phyloP scores from a whole-genome alignment of 2,797 vertebrate genomes.

The Tragelaphus eurycerus region DNA sequence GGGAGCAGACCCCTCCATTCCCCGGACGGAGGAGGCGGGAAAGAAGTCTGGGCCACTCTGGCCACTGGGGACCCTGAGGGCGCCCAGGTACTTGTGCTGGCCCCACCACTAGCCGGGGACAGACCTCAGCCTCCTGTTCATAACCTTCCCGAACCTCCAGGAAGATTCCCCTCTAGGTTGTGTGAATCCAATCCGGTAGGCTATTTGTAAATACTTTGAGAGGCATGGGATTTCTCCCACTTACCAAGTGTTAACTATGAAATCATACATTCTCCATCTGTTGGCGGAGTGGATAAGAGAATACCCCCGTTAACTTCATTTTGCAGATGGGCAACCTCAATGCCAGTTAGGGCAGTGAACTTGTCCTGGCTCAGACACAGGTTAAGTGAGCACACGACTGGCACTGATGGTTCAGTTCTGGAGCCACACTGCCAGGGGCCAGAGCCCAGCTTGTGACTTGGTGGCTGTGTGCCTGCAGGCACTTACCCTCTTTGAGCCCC shows the following conservation, averaged over 20 bases:
- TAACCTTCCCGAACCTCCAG: not conserved
- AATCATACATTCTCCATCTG: not conserved
- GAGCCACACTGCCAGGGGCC: not conserved
- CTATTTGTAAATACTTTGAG: not conserved
- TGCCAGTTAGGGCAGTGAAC: not conserved
- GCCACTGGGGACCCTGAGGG: not conserved
- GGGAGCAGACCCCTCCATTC: not conserved
- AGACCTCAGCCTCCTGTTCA: not conserved
- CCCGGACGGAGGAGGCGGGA: not conserved
- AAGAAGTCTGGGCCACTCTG: not conserved
- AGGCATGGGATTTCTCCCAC: not conserved
- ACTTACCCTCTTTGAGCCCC: no score
- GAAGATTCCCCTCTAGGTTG: not conserved
- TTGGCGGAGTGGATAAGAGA: not conserved
- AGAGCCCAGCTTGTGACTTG: not conserved
- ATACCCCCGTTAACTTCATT: not conserved
- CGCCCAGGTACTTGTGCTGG: no score
- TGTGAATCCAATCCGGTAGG: not conserved
- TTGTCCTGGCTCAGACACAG: not conserved
- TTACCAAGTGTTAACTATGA: not conserved
- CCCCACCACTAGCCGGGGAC: rapidly evolving
- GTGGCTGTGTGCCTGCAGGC: not conserved
- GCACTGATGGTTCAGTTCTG: not conserved
- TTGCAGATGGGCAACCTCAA: not conserved
- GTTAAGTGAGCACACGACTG: not conserved